Conservation (phyloP, 2,113 vertebrate species). For the Python bivittatus region DNA sequence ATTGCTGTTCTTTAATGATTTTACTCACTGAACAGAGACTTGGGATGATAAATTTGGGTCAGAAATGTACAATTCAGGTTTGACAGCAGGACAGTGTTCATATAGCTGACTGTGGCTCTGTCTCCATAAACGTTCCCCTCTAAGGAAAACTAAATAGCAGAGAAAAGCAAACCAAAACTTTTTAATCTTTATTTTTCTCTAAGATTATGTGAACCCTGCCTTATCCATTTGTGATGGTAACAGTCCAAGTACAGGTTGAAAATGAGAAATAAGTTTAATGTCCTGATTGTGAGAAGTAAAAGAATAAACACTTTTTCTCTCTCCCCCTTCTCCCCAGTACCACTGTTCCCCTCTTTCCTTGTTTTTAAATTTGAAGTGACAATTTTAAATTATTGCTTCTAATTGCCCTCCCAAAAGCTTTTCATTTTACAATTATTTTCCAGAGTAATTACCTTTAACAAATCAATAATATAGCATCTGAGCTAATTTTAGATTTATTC, state of each 20-base stretch:
- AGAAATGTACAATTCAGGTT: background rate
- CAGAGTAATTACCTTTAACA: background rate
- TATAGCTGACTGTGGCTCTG: background rate
- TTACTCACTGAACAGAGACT: background rate
- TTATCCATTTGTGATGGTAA: background rate
- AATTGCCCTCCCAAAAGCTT: background rate
- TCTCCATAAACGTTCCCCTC: background rate
- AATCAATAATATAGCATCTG: background rate
- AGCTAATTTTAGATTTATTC: background rate
- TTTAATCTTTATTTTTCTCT: background rate
- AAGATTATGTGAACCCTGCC: background rate
- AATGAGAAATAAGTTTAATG: background rate
- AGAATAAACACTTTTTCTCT: background rate
- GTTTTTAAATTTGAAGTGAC: background rate
- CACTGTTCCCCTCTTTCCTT: background rate
- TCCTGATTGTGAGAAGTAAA: background rate
- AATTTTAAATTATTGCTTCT: background rate
- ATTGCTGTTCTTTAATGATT: background rate
- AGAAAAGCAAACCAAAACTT: background rate
- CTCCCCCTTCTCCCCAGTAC: background rate
- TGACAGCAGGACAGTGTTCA: background rate
- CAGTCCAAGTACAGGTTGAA: background rate
- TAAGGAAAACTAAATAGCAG: background rate
- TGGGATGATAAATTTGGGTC: background rate
- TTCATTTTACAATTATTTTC: background rate